Conservation (phyloP, 2,888 invertebrate species). For the Ischnura elegans region DNA sequence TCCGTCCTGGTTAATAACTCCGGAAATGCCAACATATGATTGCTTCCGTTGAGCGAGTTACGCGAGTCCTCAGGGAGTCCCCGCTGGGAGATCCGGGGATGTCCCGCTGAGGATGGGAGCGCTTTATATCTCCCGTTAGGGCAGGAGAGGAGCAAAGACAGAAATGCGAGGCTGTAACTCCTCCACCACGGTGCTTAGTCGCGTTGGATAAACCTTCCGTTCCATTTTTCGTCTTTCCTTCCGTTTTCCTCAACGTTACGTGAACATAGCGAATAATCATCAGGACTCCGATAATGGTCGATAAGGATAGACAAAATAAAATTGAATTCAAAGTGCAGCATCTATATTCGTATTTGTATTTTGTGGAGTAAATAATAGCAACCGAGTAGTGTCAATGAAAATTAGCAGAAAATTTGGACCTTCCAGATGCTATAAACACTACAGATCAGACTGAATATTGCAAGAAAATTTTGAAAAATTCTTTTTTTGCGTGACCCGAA, state of each 20-base stretch:
- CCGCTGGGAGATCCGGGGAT: not conserved
- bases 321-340: no score
- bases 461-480: no score
- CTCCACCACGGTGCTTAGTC: not conserved
- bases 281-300: not conserved
- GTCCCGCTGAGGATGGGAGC: not conserved
- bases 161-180: not conserved
- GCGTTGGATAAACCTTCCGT: not conserved
- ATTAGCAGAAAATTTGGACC: no score
- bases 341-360: no score
- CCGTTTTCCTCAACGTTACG: not conserved
- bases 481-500: no score
- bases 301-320: no score
- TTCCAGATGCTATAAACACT: no score
- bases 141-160: not conserved
- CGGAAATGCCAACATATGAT: slow-evolving; percentile 1
- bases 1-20: not conserved
- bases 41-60: not conserved
- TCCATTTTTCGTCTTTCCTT: not conserved
- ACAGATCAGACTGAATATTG: no score
- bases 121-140: not conserved
- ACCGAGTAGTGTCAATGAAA: no score
- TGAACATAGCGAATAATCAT: no score
- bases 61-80: not conserved
- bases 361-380: no score